Evolutionary conservation across 2,113 vertebrate species (phyloP).

Genomic region (Callorhinus ursinus): DNA sequence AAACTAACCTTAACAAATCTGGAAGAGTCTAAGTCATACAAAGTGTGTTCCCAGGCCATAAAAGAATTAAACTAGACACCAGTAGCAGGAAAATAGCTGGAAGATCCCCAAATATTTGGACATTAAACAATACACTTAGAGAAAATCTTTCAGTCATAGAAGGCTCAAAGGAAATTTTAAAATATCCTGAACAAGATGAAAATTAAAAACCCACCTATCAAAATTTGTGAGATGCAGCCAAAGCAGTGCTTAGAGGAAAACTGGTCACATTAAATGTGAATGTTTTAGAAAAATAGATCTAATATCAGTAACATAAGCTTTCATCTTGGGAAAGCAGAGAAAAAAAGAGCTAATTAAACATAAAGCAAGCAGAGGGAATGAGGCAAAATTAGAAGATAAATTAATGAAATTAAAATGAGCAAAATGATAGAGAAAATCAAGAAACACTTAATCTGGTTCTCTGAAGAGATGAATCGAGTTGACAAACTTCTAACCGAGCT

Average conservation of each 20-base stretch:
- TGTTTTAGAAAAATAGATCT: background rate
- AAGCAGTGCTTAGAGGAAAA: background rate
- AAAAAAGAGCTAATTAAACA: background rate
- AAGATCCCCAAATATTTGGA: background rate
- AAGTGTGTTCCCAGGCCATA: background rate
- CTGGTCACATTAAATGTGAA: background rate
- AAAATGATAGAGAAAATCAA: background rate
- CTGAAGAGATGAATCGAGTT: background rate
- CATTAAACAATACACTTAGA: background rate
- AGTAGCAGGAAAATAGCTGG: background rate
- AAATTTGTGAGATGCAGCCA: background rate
- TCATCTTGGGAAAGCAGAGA: background rate
- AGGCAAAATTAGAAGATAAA: background rate
- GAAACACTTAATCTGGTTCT: background rate
- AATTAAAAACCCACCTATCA: slow-evolving; percentile 16
- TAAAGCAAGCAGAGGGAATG: background rate
- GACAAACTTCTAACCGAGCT: background rate
- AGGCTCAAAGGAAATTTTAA: background rate
- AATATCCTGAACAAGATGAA: slow-evolving; percentile 6
- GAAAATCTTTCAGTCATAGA: background rate
- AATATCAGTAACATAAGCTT: background rate
- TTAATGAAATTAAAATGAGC: background rate
- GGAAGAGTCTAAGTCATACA: background rate
- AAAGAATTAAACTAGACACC: background rate
- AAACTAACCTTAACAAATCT: background rate